Evolutionary conservation across 2,113 vertebrate genomes (phyloP), one percentile per base, ranked within the genome.

Genomic region (Microcebus lehilahytsara): DNA sequence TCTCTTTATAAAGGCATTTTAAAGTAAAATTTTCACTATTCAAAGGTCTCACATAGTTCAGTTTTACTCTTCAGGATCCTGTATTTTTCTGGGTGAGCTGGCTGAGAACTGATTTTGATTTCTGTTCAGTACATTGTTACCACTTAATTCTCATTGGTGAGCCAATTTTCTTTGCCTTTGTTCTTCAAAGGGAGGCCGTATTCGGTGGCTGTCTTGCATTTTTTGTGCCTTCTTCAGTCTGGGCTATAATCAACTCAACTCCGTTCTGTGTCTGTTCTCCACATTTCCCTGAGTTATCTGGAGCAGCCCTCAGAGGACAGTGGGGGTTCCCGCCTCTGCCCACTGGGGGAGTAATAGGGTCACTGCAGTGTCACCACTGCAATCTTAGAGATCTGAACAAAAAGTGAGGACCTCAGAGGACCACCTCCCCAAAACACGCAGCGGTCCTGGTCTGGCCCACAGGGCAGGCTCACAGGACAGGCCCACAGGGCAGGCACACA

Each of bases 131-230:
- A 81, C 51, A 72, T 95, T 95, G 58, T 96, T 91, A 85, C 51
- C 75, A 64, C 86, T 93, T 95, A 85, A 93, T 95, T 92, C 80
- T 93, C 87, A 53, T 85, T 64, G 62, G 69, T 69, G 83, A 96
- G 60, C 89, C 97, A 64, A 64, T 96, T 95, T 96, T 83, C 97
- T 97, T 71, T 95, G 83, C 96, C 67, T 97, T 95, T 97, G 86
- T 95, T 97, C 96, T 97, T 97, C 96, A 95, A 92, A 97, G 87
- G 67, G 66, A 96, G 92, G 66, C 89, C 40, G 1, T 53, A 5
- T 51, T 72, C 51, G 32, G 58, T 42, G 93, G 89, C 85, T 46
- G 53, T 16, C 96, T 91, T 85, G n/a, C 66, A 23, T 96, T 71
- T 71, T 87, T 77, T 80, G 89, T 27, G 51, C 62, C 64, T 95